Conservation (phyloP, 2,888 invertebrate genomes). For the Aphidoletes aphidimyza region DNA sequence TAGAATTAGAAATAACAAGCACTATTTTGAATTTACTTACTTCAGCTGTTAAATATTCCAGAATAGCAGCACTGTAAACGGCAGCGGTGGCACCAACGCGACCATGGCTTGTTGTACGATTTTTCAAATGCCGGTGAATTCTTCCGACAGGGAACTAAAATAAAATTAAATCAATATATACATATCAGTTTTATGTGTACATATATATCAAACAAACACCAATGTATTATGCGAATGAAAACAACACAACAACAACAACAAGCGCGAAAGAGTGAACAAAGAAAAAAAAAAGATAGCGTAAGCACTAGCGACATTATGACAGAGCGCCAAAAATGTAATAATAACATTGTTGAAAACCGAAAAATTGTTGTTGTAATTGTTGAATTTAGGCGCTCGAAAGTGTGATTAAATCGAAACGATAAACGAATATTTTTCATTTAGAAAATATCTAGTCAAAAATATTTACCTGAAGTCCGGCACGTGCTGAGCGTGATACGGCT, state of each 20-base stretch:
- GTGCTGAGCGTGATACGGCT: slow-evolving; percentile 97
- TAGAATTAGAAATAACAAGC: background rate
- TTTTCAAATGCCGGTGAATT: slow-evolving; percentile 99
- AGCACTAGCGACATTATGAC: slow-evolving; percentile 52
- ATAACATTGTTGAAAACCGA: slow-evolving; percentile 55
- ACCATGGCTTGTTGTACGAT: slow-evolving; percentile 98
- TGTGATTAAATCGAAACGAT: background rate
- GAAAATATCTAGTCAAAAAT: background rate
- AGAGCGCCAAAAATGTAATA: slow-evolving; percentile 55
- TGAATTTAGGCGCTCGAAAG: slow-evolving; percentile 55
- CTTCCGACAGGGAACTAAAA: slow-evolving; percentile 97
- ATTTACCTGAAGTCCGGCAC: slow-evolving; percentile 98
- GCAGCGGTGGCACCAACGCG: slow-evolving; percentile 99
- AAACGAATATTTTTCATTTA: background rate
- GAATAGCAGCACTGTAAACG: slow-evolving; percentile 98
- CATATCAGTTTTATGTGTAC: too few relatives aligned
- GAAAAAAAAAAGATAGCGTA: slow-evolving; percentile 56
- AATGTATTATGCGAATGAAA: slow-evolving; percentile 56
- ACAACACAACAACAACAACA: slow-evolving; percentile 56
- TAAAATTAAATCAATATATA: slow-evolving; percentile 57
- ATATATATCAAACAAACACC: slow-evolving; percentile 58
- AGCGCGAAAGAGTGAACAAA: too few relatives aligned
- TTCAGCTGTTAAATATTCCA: slow-evolving; percentile 99
- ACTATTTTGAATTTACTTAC: slow-evolving; percentile 69
- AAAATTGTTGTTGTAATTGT: too few relatives aligned